Conservation (phyloP, 1,140 invertebrate species). For the Drosophila bipectinata region DNA sequence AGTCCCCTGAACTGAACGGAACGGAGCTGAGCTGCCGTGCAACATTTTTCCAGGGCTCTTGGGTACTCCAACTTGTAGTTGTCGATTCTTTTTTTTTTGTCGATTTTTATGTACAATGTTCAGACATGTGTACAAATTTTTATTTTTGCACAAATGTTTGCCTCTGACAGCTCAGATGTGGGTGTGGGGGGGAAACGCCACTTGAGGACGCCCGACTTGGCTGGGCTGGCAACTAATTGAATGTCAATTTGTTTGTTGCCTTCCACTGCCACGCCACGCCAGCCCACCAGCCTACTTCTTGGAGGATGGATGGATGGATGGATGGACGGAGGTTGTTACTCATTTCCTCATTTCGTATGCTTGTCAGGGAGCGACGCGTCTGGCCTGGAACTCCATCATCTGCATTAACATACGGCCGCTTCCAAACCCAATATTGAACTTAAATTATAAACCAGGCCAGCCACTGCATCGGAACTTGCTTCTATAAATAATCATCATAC, state of each 20-base stretch:
- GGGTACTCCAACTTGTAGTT: slow-evolving; percentile 35
- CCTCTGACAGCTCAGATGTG: slow-evolving; percentile 44
- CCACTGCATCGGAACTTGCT: slow-evolving; percentile 22
- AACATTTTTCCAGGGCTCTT: slow-evolving; percentile 7
- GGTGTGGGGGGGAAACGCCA: not conserved
- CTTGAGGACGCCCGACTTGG: slow-evolving; percentile 31
- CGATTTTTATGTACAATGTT: slow-evolving; percentile 12
- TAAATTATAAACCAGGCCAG: slow-evolving; percentile 51
- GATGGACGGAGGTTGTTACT: not conserved
- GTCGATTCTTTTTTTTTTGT: slow-evolving; percentile 4
- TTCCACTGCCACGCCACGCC: slow-evolving; percentile 6
- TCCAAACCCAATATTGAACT: slow-evolving; percentile 54
- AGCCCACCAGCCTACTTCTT: not conserved
- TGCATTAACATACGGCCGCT: slow-evolving; percentile 58
- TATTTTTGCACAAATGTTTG: slow-evolving; percentile 60
- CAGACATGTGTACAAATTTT: slow-evolving; percentile 49
- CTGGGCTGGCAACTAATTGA: slow-evolving; percentile 50
- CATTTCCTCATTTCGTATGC: slow-evolving; percentile 48
- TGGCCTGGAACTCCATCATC: slow-evolving; percentile 31
- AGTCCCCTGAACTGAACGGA: slow-evolving; percentile 13
- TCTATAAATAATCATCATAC: slow-evolving; percentile 1
- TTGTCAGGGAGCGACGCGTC: slow-evolving; percentile 32
- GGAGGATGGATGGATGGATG: not conserved
- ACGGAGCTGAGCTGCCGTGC: not conserved
- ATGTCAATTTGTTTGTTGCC: slow-evolving; percentile 58